Evolutionary conservation across 2,113 vertebrate genomes (phyloP), one percentile per base, ranked within the genome.

Genomic region (Steatornis caripensis): DNA sequence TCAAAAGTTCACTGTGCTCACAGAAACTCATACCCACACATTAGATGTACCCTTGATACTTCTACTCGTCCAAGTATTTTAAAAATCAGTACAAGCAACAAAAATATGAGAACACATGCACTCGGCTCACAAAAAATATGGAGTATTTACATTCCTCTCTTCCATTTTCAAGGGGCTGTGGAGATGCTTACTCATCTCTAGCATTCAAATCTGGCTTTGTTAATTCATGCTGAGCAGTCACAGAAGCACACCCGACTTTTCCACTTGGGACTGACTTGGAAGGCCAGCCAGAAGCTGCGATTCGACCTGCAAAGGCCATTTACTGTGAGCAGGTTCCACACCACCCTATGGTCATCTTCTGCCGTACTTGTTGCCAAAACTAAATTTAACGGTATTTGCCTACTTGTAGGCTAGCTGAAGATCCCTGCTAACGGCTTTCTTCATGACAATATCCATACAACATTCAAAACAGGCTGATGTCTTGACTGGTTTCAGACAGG

Each of bases 111-210:
- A 76, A 82, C 0, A 2, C 29, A 76, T 72, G 48, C 62, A 61
- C 4, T 29, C 10, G 0, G 0, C 22, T 45, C 62, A 85, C 45
- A 82, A 61, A 66, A 87, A 68, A 14, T 1, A 55, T 0, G 1
- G 17, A 80, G 20, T 36, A 57, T 27, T n/a, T 65, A 45, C 20
- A 84, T 43, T 46, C 32, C 18, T n/a, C 13, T 61, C n/a, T 34
- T 21, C 51, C 3, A 1, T 39, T 84, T 75, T 72, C 41, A 84
- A 49, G 19, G 27, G n/a, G 66, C 49, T 71, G 9, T 45, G 43
- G 43, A 83, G 29, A 29, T 60, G 41, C 87, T 91, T 16, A 39
- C 32, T 91, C 60, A 74, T 27, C 57, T 37, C 62, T 5, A 29
- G 36, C 78, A 36, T 13, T 70, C 43, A 41, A 15, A 45, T 23